These are phyloP conservation scores for Onychostoma macrolepis DNA, from an alignment of 2,113 vertebrate species.

Conservation along the genomic window DNA sequence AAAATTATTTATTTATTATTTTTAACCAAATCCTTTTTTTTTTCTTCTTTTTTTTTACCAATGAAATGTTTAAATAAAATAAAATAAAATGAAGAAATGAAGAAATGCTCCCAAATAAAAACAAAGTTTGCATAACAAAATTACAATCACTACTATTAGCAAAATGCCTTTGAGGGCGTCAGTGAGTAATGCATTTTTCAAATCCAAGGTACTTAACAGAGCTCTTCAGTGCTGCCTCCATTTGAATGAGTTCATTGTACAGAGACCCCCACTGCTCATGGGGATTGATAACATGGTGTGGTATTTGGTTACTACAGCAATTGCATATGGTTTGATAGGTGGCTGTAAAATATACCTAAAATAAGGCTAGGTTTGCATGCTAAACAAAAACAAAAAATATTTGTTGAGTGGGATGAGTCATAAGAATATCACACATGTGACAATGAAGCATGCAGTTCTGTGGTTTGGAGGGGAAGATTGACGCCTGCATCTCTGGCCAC, in stretches of 20 bases:
- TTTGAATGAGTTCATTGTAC: constrained; percentile 26
- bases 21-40: too few species aligned
- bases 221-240: constrained; percentile 12
- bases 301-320: neutral
- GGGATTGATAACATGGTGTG: constrained; percentile 24
- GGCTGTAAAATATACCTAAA: neutral
- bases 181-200: constrained; percentile 1
- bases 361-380: neutral
- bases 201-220: constrained; percentile 12
- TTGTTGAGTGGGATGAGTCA: neutral
- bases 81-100: too few species aligned
- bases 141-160: neutral
- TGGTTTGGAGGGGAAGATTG: neutral
- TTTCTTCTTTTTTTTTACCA: too few species aligned
- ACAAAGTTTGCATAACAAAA: neutral
- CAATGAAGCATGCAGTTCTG: neutral
- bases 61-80: too few species aligned
- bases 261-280: constrained; percentile 17
- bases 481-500: neutral
- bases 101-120: too few species aligned
- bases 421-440: neutral
- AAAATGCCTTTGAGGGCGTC: neutral
- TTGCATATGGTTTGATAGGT: neutral
- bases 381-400: neutral
- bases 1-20: too few species aligned